These are phyloP conservation scores for Pelosia muscerda DNA, from an alignment of 2,888 invertebrate genomes.

Conservation along the genomic window DNA sequence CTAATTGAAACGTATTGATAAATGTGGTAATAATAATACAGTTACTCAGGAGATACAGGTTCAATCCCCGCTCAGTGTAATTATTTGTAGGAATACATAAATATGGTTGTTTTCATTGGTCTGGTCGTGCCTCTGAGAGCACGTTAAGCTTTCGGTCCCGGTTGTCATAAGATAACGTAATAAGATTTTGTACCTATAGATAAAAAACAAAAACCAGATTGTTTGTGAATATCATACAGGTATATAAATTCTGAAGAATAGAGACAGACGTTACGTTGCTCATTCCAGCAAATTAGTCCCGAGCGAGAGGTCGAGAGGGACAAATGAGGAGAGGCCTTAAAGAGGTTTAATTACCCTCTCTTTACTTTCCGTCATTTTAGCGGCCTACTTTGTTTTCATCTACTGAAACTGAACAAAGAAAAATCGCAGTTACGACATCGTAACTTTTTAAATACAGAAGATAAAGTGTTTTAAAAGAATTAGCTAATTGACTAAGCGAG, in stretches of 20 bases:
- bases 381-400: constrained; percentile 56
- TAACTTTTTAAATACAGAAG: constrained; percentile 23
- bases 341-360: constrained; percentile 69
- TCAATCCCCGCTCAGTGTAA: too few relatives aligned
- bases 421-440: constrained; percentile 33
- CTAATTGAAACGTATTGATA: too few relatives aligned
- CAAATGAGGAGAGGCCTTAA: constrained; percentile 67
- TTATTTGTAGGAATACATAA: too few relatives aligned
- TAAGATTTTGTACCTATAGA: not conserved
- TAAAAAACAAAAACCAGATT: not conserved
- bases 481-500: not conserved
- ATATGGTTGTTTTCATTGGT: too few relatives aligned
- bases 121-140: too few relatives aligned
- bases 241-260: constrained; percentile 36
- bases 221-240: not conserved
- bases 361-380: constrained; percentile 61
- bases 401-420: constrained; percentile 38
- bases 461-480: not conserved
- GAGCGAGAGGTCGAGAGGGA: constrained; percentile 54
- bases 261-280: constrained; percentile 53
- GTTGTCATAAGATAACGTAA: not conserved
- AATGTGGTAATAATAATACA: too few relatives aligned
- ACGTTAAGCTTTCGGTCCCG: too few relatives aligned
- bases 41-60: too few relatives aligned
- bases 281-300: constrained; percentile 58